A percentile compares a stretch with the other conserved stretches of the same genome.
These are phyloP conservation scores for Bicyclus anynana DNA, from an alignment of 1,140 invertebrate genomes.

Conservation along the genomic window DNA sequence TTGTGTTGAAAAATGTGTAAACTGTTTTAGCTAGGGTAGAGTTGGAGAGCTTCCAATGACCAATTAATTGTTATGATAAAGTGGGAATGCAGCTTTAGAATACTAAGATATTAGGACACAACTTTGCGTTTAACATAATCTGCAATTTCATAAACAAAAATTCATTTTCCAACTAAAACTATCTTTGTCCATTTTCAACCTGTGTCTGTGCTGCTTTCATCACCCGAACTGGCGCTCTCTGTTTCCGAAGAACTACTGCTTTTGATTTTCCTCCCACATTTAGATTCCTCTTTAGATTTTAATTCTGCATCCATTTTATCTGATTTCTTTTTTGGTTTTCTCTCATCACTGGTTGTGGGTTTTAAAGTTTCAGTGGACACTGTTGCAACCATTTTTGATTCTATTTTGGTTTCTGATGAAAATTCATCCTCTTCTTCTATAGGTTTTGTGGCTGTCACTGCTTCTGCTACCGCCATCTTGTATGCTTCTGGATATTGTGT, in stretches of 20 bases:
- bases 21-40: no score
- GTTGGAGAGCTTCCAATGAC: no score
- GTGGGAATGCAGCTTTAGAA: no score
- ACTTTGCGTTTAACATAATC: no score
- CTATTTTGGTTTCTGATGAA: conserved; percentile 35
- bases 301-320: conserved; percentile 28
- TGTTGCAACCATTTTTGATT: conserved; percentile 70
- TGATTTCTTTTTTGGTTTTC: conserved; percentile 50
- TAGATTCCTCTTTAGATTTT: conserved; percentile 30
- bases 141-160: no score
- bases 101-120: neutral
- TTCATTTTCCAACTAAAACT: neutral
- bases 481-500: conserved; percentile 93
- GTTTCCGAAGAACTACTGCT: conserved; percentile 64
- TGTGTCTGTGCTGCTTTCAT: conserved; percentile 65
- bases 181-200: conserved; percentile 35
- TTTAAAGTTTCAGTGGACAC: conserved; percentile 74
- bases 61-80: no score
- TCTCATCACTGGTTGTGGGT: conserved; percentile 53
- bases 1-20: no score
- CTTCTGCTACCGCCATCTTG: conserved; percentile 79
- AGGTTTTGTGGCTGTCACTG: conserved; percentile 78
- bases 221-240: conserved; percentile 63
- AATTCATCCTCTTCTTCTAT: conserved; percentile 75
- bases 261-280: conserved; percentile 34